Evolutionary conservation across 1,140 invertebrate genomes (phyloP).

Genomic region (Nasonia longicornis): DNA sequence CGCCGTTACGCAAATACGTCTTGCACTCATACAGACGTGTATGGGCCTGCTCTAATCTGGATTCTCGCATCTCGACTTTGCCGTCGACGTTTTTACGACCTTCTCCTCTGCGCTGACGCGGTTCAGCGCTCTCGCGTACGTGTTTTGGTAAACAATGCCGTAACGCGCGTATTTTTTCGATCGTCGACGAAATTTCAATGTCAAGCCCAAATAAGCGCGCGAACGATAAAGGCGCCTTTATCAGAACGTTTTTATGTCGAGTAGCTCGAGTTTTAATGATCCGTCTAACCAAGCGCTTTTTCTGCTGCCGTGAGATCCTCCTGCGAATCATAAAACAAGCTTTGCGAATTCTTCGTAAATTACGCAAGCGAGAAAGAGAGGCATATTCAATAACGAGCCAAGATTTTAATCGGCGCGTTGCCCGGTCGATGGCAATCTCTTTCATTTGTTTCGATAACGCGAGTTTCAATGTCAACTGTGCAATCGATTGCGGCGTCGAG

Average conservation of each 20-base stretch:
- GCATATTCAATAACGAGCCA: neutral
- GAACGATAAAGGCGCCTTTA: too few relatives aligned
- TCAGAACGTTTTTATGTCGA: too few relatives aligned
- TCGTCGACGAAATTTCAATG: conserved; percentile 36
- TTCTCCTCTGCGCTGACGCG: neutral
- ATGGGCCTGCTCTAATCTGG: neutral
- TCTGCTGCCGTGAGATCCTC: too few relatives aligned
- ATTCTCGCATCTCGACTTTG: neutral
- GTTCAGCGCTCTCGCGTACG: neutral
- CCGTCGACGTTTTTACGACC: neutral
- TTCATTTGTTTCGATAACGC: conserved; percentile 24
- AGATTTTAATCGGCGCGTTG: neutral
- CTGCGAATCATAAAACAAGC: neutral
- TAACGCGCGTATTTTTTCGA: neutral
- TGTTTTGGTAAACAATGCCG: conserved; percentile 7
- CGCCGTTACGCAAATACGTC: neutral
- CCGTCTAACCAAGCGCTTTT: neutral
- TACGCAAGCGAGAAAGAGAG: neutral
- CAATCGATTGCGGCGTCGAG: conserved; percentile 24
- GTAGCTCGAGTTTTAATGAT: neutral
- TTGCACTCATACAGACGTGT: too few relatives aligned
- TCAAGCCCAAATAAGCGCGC: neutral
- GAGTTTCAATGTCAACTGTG: conserved; percentile 30
- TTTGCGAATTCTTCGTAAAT: neutral
- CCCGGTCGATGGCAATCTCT: neutral